phyloP scores from a whole-genome alignment of 2,888 invertebrate species.

The Cryptops parisi region DNA sequence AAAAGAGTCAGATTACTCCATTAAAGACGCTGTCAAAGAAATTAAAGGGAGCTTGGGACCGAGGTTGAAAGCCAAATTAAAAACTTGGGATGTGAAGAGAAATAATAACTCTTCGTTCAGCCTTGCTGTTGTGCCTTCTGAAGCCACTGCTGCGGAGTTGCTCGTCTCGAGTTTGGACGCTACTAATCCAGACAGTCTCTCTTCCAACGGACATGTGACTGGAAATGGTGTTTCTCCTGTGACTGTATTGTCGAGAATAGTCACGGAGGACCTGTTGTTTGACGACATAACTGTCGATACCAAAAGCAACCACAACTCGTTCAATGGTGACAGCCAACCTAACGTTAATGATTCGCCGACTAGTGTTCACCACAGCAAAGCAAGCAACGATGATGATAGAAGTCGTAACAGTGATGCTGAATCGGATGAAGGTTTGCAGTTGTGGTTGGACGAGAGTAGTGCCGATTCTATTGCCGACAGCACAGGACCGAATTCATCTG shows the following conservation, averaged over 20 bases:
- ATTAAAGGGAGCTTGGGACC: conserved; percentile 7
- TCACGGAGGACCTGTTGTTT: not conserved
- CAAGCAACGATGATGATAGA: not conserved
- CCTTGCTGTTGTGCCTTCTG: not conserved
- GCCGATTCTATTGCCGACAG: not conserved
- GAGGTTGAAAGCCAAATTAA: conserved; percentile 2
- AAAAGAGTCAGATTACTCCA: not conserved
- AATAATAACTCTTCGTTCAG: too few species aligned
- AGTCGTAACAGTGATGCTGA: conserved; percentile 1
- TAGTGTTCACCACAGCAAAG: not conserved
- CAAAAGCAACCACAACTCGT: not conserved
- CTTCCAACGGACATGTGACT: not conserved
- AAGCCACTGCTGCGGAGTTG: not conserved
- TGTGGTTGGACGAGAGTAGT: conserved; percentile 10
- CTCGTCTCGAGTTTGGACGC: not conserved
- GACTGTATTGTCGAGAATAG: not conserved
- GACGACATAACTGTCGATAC: too few species aligned
- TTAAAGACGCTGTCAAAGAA: conserved; percentile 2
- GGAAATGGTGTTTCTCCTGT: too few species aligned
- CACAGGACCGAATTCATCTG: too few species aligned
- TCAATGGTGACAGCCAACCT: not conserved
- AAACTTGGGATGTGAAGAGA: too few species aligned
- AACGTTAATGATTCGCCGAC: not conserved
- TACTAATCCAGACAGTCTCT: not conserved
- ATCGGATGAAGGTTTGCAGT: conserved; percentile 10